Percentiles rank a stretch among this genome's conserved stretches.
phyloP scores from a whole-genome alignment of 2,888 invertebrate species.

The Morpho helenor region DNA sequence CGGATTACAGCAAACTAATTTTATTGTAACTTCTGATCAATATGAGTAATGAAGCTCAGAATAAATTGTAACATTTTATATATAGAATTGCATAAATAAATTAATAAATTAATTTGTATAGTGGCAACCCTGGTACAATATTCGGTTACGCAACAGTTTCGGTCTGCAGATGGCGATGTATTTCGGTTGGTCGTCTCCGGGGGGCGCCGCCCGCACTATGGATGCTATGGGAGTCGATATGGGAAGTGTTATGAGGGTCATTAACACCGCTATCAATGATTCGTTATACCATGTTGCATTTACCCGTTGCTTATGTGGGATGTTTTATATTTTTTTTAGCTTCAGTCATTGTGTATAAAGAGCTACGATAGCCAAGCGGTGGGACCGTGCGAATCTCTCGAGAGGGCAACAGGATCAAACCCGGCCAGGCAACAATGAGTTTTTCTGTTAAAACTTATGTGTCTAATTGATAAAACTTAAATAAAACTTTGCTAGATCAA shows the following conservation, averaged over 20 bases:
- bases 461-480: no score
- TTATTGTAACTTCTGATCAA: no score
- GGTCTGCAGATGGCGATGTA: conserved; percentile 45
- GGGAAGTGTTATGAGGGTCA: conserved; percentile 14
- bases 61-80: no score
- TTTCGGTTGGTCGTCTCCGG: conserved; percentile 35
- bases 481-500: no score
- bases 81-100: not conserved
- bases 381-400: no score
- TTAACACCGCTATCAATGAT: not conserved
- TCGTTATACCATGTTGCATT: not conserved
- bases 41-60: no score
- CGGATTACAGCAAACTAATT: no score
- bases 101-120: not conserved
- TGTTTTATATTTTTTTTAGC: not conserved
- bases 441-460: no score
- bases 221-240: conserved; percentile 10
- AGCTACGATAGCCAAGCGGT: not conserved
- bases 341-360: not conserved
- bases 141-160: conserved; percentile 43
- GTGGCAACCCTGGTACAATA: conserved; percentile 40
- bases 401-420: not conserved
- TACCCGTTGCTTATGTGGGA: not conserved
- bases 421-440: no score
- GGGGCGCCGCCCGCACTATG: conserved; percentile 10